Evolutionary conservation across 1,140 invertebrate species (phyloP), one percentile per base, ranked within the genome.

Genomic region (Polypedilum pembai): DNA sequence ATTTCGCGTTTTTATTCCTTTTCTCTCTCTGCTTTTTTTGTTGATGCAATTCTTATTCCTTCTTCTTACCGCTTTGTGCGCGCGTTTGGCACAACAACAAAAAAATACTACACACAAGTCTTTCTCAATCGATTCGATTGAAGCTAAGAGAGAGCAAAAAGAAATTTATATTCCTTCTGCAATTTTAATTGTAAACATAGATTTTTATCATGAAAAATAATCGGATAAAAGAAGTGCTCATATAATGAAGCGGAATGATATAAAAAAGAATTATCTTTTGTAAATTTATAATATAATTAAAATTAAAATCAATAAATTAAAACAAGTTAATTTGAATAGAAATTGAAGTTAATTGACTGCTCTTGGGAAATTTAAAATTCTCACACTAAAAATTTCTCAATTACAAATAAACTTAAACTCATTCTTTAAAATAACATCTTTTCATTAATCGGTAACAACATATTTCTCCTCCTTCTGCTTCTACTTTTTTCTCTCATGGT

Each of bases 101-200:
- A 56, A 45, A 56, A 33, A 33, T 33, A 56, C 24, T 33, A 33
- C 24, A 33, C 24, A 33, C 24, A n/a, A 56, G 45, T 56, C 45
- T 56, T 15, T 56, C 45, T 56, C 45, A 56, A 56, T 56, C 45
- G 45, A n/a, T 15, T 56, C 45, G 65, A 20, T 18, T 69, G 65
- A 69, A n/a, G n/a, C n/a, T n/a, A n/a, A n/a, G n/a, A n/a, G n/a
- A n/a, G n/a, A n/a, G n/a, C n/a, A n/a, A n/a, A n/a, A n/a, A 69
- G 24, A 69, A 69, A 69, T 69, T 18, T 69, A 21, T 20, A 69
- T 20, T 69, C 10, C 20, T 20, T 69, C 18, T 69, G 65, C 65
- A 69, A 69, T 69, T 69, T 69, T 69, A 69, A 69, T 69, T 69
- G 65, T 69, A 69, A 69, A 69, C 65, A 69, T 69, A 69, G 65